phyloP scores from a whole-genome alignment of 2,797 vertebrate genomes.

The Leuciscus waleckii region DNA sequence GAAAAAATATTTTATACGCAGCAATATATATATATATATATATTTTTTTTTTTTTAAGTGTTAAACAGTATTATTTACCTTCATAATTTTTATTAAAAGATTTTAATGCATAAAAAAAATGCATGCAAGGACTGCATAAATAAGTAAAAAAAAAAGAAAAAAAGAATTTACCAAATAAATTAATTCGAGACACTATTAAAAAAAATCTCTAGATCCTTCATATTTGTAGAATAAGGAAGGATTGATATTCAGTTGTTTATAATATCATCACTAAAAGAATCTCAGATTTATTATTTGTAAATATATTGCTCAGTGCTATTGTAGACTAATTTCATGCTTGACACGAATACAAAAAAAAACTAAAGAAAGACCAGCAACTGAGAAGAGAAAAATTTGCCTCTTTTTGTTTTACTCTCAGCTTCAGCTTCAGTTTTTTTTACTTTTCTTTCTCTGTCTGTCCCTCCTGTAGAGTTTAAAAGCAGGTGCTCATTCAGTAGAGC shows the following conservation, averaged over 20 bases:
- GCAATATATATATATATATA: neutral
- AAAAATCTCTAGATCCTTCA: neutral
- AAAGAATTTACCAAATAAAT: neutral
- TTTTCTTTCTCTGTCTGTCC: slow-evolving; percentile 66
- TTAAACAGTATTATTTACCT: neutral
- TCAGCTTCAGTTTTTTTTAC: slow-evolving; percentile 65
- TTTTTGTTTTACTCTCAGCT: neutral
- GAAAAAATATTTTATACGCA: neutral
- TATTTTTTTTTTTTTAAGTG: no score
- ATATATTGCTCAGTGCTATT: neutral
- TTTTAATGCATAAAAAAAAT: neutral
- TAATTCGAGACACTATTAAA: neutral
- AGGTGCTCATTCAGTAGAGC: slow-evolving; percentile 24
- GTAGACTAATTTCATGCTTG: slow-evolving; percentile 78
- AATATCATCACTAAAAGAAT: neutral
- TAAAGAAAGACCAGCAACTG: slow-evolving; percentile 75
- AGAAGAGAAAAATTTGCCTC: slow-evolving; percentile 74
- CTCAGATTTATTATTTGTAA: slow-evolving; percentile 69
- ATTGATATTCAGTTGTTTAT: neutral
- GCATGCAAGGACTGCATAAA: neutral
- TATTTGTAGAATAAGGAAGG: neutral
- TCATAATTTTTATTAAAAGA: neutral
- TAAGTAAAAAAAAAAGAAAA: neutral
- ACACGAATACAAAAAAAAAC: slow-evolving; percentile 71
- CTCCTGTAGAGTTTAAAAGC: slow-evolving; percentile 37